phyloP scores from a whole-genome alignment of 2,888 invertebrate species.

The Tachystola acroxantha region DNA sequence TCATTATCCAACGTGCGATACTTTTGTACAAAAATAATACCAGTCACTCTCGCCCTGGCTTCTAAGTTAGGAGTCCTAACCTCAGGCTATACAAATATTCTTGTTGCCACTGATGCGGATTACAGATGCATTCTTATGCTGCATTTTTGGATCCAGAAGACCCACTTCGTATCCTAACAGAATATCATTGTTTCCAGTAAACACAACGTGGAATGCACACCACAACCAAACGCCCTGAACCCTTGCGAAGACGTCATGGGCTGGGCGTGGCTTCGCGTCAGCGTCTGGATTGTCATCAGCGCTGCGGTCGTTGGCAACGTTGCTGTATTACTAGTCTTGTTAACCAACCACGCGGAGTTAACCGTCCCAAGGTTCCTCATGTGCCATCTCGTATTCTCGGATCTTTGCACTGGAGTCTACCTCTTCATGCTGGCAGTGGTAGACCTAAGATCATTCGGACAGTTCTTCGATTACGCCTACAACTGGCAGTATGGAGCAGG shows the following conservation, averaged over 20 bases:
- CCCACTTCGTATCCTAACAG: too few relatives aligned
- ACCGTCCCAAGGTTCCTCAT: slow-evolving; percentile 68
- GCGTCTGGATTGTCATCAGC: slow-evolving; percentile 92
- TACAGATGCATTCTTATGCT: too few relatives aligned
- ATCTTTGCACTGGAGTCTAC: slow-evolving; percentile 92
- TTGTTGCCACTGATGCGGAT: too few relatives aligned
- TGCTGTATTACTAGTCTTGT: slow-evolving; percentile 87
- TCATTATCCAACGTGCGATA: too few relatives aligned
- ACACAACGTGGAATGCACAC: slow-evolving; percentile 80
- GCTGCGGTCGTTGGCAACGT: slow-evolving; percentile 90
- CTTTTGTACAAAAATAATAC: too few relatives aligned
- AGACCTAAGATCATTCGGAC: slow-evolving; percentile 89
- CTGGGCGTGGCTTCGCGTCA: slow-evolving; percentile 84
- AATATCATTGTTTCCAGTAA: slow-evolving; percentile 39
- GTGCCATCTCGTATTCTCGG: slow-evolving; percentile 90
- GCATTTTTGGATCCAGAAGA: too few relatives aligned
- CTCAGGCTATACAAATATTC: too few relatives aligned
- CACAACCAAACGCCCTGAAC: slow-evolving; percentile 88
- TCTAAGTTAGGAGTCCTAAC: too few relatives aligned
- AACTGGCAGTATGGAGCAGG: slow-evolving; percentile 92
- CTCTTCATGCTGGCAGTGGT: slow-evolving; percentile 89
- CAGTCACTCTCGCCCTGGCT: too few relatives aligned
- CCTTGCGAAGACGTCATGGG: slow-evolving; percentile 96
- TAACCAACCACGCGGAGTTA: slow-evolving; percentile 75
- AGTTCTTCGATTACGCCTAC: slow-evolving; percentile 93